Evolutionary conservation across 2,113 vertebrate species (phyloP).

Genomic region (Corythoichthys intestinalis): DNA sequence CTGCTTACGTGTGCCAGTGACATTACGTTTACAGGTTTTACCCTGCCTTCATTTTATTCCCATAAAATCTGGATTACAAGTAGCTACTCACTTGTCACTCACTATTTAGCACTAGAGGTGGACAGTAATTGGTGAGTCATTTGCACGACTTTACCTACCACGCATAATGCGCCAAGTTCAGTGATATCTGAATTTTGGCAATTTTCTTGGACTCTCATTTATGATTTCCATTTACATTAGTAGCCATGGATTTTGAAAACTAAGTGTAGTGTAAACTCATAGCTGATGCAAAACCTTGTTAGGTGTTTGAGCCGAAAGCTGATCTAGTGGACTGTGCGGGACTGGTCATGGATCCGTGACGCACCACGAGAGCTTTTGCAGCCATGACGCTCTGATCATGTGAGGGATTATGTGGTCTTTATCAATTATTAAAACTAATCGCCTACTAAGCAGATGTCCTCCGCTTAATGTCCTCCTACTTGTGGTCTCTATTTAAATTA

Average conservation of each 20-base stretch:
- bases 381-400: slow-evolving; percentile 62
- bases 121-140: not conserved
- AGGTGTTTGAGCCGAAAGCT: slow-evolving; percentile 43
- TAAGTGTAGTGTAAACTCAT: not conserved
- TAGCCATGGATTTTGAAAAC: not conserved
- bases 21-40: too few relatives aligned
- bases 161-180: not conserved
- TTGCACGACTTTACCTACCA: not conserved
- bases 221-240: not conserved
- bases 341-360: slow-evolving; percentile 46
- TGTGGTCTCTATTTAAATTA: slow-evolving; percentile 14
- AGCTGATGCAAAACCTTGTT: not conserved
- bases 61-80: too few relatives aligned
- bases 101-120: not conserved
- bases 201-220: not conserved
- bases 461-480: not conserved
- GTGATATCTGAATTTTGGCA: too few relatives aligned
- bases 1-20: too few relatives aligned
- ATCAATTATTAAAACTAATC: slow-evolving; percentile 71
- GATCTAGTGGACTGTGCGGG: slow-evolving; percentile 45
- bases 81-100: too few relatives aligned
- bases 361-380: slow-evolving; percentile 51
- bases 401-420: slow-evolving; percentile 56
- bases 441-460: slow-evolving; percentile 35
- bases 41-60: too few relatives aligned